phyloP scores from a whole-genome alignment of 2,888 invertebrate species.

The Therioaphis trifolii region DNA sequence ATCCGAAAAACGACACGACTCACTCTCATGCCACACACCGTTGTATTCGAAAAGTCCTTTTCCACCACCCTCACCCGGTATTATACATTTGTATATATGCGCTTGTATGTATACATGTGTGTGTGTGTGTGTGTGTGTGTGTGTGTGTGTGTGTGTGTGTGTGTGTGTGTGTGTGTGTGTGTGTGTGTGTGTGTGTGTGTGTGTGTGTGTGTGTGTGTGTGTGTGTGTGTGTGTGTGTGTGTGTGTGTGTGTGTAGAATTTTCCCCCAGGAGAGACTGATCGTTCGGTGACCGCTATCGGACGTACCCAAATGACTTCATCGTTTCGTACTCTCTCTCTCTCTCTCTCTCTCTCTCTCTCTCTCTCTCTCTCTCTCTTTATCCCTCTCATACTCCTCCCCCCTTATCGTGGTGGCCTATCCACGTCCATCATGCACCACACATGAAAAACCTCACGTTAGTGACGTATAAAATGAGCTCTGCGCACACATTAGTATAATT shows the following conservation, averaged over 20 bases:
- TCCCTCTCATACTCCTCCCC: too few relatives aligned
- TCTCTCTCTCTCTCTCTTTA: background rate
- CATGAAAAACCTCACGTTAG: background rate
- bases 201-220: too few relatives aligned
- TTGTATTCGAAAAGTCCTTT: background rate
- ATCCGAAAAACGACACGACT: slow-evolving; percentile 45
- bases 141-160: too few relatives aligned
- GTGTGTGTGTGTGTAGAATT: too few relatives aligned
- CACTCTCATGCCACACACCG: background rate
- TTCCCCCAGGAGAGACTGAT: slow-evolving; percentile 26
- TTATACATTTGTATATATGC: too few relatives aligned
- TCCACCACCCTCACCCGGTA: background rate
- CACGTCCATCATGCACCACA: too few relatives aligned
- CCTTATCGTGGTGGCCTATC: too few relatives aligned
- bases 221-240: too few relatives aligned
- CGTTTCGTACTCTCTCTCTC: background rate
- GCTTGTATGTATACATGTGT: too few relatives aligned
- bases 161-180: too few relatives aligned
- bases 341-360: background rate
- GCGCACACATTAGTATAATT: background rate
- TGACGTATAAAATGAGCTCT: background rate
- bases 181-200: too few relatives aligned
- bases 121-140: too few relatives aligned
- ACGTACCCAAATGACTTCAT: slow-evolving; percentile 51
- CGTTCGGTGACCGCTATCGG: slow-evolving; percentile 18